These are phyloP conservation scores for Brachyopa scutellaris DNA, from an alignment of 2,888 invertebrate species.

Conservation along the genomic window DNA sequence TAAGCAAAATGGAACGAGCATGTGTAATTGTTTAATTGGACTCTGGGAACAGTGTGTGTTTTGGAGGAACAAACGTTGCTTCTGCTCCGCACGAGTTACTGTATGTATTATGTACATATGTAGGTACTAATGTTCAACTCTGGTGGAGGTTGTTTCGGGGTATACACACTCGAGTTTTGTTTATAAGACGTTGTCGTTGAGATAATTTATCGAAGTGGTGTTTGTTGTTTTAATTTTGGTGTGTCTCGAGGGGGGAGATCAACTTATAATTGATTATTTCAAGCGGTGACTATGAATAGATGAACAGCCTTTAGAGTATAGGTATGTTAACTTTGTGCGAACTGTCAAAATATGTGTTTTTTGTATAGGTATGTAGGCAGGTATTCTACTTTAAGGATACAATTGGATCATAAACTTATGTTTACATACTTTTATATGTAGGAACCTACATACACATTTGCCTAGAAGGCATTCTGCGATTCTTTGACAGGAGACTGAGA, in stretches of 20 bases:
- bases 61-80: conserved; percentile 1
- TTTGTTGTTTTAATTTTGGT: conserved; percentile 38
- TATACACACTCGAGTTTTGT: conserved; percentile 24
- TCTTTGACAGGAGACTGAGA: no score
- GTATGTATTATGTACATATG: neutral
- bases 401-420: no score
- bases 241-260: conserved; percentile 35
- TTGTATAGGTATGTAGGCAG: no score
- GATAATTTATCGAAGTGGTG: conserved; percentile 66
- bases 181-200: conserved; percentile 42
- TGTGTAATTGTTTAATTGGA: conserved; percentile 68
- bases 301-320: neutral
- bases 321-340: conserved; percentile 38
- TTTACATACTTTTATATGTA: no score
- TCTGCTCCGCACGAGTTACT: conserved; percentile 17
- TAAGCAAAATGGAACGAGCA: conserved; percentile 56
- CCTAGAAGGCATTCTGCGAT: no score
- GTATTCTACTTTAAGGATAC: no score
- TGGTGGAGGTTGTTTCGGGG: conserved; percentile 9
- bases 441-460: no score
- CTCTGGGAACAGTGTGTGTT: conserved; percentile 26
- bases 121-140: conserved; percentile 11
- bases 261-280: conserved; percentile 61
- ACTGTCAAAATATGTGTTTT: no score
- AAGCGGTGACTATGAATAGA: conserved; percentile 9